Conservation (phyloP, 2,888 invertebrate species). For the Venustoraphidia nigricollis region DNA sequence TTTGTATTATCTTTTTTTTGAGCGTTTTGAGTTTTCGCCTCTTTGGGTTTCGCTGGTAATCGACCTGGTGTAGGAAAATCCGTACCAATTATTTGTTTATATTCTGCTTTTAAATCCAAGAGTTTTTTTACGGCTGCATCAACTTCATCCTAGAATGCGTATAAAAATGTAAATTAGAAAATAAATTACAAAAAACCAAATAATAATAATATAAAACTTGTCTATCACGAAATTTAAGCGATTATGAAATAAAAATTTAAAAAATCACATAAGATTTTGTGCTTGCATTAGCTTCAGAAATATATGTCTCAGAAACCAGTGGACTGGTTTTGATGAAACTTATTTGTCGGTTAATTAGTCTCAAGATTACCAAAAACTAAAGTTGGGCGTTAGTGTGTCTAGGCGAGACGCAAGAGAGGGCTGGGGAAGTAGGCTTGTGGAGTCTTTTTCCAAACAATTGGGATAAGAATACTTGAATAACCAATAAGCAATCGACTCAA, state of each 20-base stretch:
- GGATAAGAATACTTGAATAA: no score
- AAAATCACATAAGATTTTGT: no score
- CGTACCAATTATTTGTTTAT: slow-evolving; percentile 35
- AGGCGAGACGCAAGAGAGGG: no score
- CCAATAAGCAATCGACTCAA: no score
- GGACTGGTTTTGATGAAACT: no score
- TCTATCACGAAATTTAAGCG: background rate
- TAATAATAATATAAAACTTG: background rate
- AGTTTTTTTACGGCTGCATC: slow-evolving; percentile 32
- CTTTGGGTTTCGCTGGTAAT: slow-evolving; percentile 12
- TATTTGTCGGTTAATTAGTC: no score
- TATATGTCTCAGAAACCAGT: no score
- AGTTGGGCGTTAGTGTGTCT: no score
- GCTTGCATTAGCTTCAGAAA: no score
- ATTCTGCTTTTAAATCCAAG: slow-evolving; percentile 42
- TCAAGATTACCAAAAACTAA: no score
- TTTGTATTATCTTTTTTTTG: slow-evolving; percentile 12
- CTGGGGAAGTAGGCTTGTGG: no score
- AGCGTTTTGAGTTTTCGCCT: slow-evolving; percentile 6
- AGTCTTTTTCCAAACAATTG: no score
- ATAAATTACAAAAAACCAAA: background rate
- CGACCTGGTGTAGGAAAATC: slow-evolving; percentile 31
- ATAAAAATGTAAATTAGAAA: background rate
- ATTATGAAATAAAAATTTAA: background rate
- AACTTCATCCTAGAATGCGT: slow-evolving; percentile 20